phyloP scores from a whole-genome alignment of 2,797 vertebrate genomes.

The Phalanger gymnotis region DNA sequence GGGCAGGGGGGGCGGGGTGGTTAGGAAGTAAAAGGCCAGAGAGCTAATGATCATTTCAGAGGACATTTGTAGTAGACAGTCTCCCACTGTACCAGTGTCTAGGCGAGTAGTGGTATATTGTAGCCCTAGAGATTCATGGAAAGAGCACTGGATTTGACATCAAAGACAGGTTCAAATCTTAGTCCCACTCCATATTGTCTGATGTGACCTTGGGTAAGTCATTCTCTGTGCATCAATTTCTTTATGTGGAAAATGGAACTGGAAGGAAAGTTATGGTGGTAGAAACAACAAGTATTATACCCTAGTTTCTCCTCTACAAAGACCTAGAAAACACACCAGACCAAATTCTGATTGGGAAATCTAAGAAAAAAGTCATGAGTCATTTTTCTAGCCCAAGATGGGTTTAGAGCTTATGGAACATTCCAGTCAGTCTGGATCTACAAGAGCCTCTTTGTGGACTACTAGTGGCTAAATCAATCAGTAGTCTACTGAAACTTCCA shows the following conservation, averaged over 20 bases:
- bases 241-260: background rate
- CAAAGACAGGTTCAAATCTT: background rate
- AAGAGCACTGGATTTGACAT: background rate
- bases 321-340: background rate
- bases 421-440: background rate
- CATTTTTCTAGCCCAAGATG: background rate
- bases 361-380: background rate
- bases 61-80: background rate
- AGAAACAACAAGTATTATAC: background rate
- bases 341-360: background rate
- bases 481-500: background rate
- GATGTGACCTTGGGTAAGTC: background rate
- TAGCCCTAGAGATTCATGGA: background rate
- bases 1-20: too few species aligned
- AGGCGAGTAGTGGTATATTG: background rate
- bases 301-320: background rate
- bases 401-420: background rate
- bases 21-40: background rate
- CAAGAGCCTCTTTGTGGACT: background rate
- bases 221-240: background rate
- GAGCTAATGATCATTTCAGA: background rate
- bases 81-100: background rate
- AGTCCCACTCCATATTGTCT: background rate
- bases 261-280: background rate
- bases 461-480: background rate